A percentile compares a stretch with the other conserved stretches of the same genome.
phyloP scores from a whole-genome alignment of 2,888 invertebrate genomes.

The Mythimna impura region DNA sequence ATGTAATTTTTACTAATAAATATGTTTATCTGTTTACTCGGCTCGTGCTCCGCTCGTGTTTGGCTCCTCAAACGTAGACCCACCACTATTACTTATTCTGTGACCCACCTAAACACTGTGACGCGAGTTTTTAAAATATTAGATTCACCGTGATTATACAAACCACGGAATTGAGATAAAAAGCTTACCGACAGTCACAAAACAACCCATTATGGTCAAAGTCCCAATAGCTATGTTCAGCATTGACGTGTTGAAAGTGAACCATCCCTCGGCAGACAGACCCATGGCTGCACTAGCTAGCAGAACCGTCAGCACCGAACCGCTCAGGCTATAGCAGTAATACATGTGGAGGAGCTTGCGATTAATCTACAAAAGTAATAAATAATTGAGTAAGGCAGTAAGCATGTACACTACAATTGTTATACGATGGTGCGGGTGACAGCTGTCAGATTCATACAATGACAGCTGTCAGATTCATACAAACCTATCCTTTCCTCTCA shows the following conservation, averaged over 20 bases:
- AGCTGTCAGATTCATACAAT: too few relatives aligned
- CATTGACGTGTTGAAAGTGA: conserved; percentile 1
- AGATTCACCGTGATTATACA: neutral
- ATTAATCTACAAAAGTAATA: conserved; percentile 21
- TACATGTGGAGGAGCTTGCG: conserved; percentile 22
- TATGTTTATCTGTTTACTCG: too few relatives aligned
- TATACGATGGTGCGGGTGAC: too few relatives aligned
- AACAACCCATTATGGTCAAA: conserved; percentile 26
- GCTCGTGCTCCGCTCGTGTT: too few relatives aligned
- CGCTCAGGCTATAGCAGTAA: conserved; percentile 21
- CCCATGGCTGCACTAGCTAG: conserved; percentile 27
- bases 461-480: too few relatives aligned
- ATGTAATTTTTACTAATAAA: too few relatives aligned
- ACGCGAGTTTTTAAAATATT: too few relatives aligned
- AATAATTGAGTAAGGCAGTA: neutral
- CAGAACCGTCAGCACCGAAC: conserved; percentile 22
- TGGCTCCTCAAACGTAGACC: too few relatives aligned
- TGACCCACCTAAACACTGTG: too few relatives aligned
- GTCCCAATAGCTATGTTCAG: conserved; percentile 1
- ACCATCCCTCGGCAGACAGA: conserved; percentile 23
- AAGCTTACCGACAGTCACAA: conserved; percentile 29
- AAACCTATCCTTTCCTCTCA: too few relatives aligned
- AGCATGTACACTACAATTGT: too few relatives aligned
- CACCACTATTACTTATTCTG: too few relatives aligned
- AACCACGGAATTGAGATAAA: neutral